Evolutionary conservation across 2,797 vertebrate species (phyloP).

Genomic region (Semotilus atromaculatus): DNA sequence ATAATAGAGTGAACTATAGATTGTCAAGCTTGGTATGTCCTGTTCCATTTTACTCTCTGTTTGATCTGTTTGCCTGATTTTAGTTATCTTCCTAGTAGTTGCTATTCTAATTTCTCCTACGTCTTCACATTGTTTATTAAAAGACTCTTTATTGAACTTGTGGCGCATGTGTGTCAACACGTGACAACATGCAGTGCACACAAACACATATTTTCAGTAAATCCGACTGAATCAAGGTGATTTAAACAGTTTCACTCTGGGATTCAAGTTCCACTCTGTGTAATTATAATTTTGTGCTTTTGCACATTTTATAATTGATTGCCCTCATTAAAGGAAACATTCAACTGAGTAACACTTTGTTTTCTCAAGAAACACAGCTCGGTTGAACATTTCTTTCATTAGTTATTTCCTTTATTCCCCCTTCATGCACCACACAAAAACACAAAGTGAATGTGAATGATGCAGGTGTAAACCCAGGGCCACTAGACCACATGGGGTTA

Average conservation of each 20-base stretch:
- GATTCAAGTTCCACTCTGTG: not conserved
- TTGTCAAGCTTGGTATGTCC: too few relatives aligned
- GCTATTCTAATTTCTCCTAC: too few relatives aligned
- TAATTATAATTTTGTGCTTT: not conserved
- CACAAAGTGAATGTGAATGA: slow-evolving; percentile 18
- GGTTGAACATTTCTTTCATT: not conserved
- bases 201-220: not conserved
- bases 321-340: not conserved
- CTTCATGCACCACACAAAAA: not conserved
- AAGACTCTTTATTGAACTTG: too few relatives aligned
- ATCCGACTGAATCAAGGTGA: not conserved
- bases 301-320: not conserved
- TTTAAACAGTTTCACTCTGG: not conserved
- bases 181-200: too few relatives aligned
- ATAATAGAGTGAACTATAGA: too few relatives aligned
- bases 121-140: too few relatives aligned
- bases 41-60: too few relatives aligned
- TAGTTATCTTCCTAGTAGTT: too few relatives aligned
- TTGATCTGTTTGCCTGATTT: too few relatives aligned
- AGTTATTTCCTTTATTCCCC: not conserved
- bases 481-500: slow-evolving; percentile 2
- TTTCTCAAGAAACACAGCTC: not conserved
- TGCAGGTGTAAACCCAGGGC: slow-evolving; percentile 1
- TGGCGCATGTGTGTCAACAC: too few relatives aligned
- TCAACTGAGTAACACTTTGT: not conserved